Percentiles rank a stretch among this genome's conserved stretches.
Conservation (phyloP, 1,140 invertebrate genomes). For the Eubasilissa regina region DNA sequence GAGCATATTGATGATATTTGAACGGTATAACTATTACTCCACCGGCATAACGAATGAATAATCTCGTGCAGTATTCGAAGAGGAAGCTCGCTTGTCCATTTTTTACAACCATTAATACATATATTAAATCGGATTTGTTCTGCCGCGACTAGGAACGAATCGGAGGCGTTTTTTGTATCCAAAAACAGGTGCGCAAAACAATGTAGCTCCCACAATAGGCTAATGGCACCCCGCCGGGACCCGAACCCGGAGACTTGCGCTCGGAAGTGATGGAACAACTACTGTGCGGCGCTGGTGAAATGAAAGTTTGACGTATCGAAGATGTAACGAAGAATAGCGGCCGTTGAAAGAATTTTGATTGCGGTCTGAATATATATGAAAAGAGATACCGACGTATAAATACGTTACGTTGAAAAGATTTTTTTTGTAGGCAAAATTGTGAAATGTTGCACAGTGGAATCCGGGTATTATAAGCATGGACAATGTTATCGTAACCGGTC, state of each 20-base stretch:
- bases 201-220: neutral
- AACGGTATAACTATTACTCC: neutral
- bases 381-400: too few species aligned
- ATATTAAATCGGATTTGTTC: conserved; percentile 31
- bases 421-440: too few species aligned
- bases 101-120: conserved; percentile 12
- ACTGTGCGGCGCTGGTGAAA: conserved; percentile 9
- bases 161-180: neutral
- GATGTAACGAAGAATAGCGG: neutral
- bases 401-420: too few species aligned
- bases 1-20: neutral
- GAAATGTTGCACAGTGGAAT: too few species aligned
- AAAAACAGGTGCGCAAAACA: conserved; percentile 29
- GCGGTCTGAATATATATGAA: neutral
- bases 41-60: neutral
- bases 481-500: too few species aligned
- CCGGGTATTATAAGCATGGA: too few species aligned
- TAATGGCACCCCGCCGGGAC: conserved; percentile 22
- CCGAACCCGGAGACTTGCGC: neutral
- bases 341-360: conserved; percentile 11
- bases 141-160: conserved; percentile 20
- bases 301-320: neutral
- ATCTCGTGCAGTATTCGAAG: neutral
- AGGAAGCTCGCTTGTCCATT: conserved; percentile 27
- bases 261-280: neutral